Evolutionary conservation across 2,888 invertebrate genomes (phyloP).

Genomic region (Heliothis peltigera): DNA sequence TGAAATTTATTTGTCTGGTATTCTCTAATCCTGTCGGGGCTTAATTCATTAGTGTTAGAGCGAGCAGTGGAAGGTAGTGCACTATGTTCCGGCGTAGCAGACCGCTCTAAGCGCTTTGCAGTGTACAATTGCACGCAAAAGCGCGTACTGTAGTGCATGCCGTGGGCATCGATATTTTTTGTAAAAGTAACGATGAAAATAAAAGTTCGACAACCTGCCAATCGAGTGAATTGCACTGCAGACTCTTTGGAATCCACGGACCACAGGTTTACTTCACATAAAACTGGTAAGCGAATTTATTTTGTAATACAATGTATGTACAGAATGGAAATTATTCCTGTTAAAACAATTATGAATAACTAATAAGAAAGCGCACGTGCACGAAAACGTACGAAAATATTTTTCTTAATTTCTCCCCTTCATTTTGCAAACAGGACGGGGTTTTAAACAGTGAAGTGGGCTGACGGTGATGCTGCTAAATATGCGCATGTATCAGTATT

Average conservation of each 20-base stretch:
- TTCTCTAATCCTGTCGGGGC: conserved; percentile 4
- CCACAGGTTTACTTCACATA: conserved; percentile 3
- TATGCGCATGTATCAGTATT: conserved; percentile 77
- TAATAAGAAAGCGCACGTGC: conserved; percentile 34
- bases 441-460: conserved; percentile 59
- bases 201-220: conserved; percentile 36
- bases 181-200: conserved; percentile 44
- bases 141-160: conserved; percentile 38
- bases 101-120: conserved; percentile 41
- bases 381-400: conserved; percentile 28
- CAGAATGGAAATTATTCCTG: not conserved
- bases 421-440: conserved; percentile 74
- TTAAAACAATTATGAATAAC: conserved; percentile 45
- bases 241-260: conserved; percentile 20
- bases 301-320: not conserved
- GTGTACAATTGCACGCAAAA: conserved; percentile 36
- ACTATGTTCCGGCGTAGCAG: conserved; percentile 21
- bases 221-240: conserved; percentile 14
- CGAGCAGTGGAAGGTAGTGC: conserved; percentile 6
- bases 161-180: conserved; percentile 39
- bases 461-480: conserved; percentile 71
- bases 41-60: conserved; percentile 22
- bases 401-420: conserved; percentile 71
- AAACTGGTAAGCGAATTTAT: not conserved
- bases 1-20: conserved; percentile 19